phyloP scores from a whole-genome alignment of 1,140 invertebrate genomes.

The Lutraria rhynchaena region DNA sequence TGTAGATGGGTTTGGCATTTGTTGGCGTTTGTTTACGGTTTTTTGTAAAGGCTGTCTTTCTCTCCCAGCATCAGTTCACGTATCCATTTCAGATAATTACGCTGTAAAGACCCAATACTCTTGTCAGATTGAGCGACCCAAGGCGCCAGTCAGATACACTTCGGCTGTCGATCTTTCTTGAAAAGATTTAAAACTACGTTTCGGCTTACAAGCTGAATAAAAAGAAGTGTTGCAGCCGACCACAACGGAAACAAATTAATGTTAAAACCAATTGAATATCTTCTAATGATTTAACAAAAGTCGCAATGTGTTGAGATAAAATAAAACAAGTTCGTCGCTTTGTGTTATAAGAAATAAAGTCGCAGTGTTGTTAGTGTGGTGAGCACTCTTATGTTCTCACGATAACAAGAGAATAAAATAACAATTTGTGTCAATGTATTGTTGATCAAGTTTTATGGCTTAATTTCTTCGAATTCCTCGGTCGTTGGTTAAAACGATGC shows the following conservation, averaged over 20 bases:
- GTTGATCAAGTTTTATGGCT: too few relatives aligned
- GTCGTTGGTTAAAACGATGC: too few relatives aligned
- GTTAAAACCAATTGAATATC: slow-evolving; percentile 28
- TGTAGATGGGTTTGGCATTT: slow-evolving; percentile 44
- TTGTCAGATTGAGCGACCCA: slow-evolving; percentile 14
- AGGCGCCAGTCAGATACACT: slow-evolving; percentile 28
- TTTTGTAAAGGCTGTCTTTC: slow-evolving; percentile 25
- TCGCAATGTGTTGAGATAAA: too few relatives aligned
- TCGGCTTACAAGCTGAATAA: slow-evolving; percentile 36
- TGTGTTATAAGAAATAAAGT: too few relatives aligned
- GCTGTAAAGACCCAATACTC: background rate
- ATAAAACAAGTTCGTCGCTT: too few relatives aligned
- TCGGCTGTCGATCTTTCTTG: slow-evolving; percentile 6
- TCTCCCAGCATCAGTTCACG: slow-evolving; percentile 16
- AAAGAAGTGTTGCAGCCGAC: slow-evolving; percentile 3
- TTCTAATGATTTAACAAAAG: too few relatives aligned
- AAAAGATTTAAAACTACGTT: background rate
- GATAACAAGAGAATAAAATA: too few relatives aligned
- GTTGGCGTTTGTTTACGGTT: slow-evolving; percentile 34
- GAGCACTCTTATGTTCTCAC: too few relatives aligned
- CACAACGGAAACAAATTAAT: slow-evolving; percentile 36
- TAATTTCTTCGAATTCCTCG: too few relatives aligned
- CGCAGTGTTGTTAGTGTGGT: too few relatives aligned
- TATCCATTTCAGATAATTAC: slow-evolving; percentile 44
- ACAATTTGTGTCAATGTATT: too few relatives aligned